These are phyloP conservation scores for Heliconius hewitsoni DNA, from an alignment of 1,140 invertebrate species.

Conservation along the genomic window DNA sequence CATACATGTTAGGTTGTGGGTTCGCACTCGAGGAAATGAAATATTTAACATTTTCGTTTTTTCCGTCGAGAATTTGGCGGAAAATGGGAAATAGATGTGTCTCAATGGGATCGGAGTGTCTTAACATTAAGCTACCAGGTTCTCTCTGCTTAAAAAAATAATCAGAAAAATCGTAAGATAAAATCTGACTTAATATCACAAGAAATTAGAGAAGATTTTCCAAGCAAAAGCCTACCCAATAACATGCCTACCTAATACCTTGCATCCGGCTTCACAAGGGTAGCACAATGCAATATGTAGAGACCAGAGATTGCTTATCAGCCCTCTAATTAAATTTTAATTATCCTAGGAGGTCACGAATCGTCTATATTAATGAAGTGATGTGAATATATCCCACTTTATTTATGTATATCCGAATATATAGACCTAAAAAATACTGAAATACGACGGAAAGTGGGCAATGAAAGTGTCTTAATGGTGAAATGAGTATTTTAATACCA, in stretches of 20 bases:
- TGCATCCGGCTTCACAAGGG: slow-evolving; percentile 8
- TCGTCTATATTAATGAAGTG: slow-evolving; percentile 24
- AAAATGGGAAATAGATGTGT: no score
- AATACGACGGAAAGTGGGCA: no score
- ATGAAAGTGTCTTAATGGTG: no score
- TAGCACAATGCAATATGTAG: slow-evolving; percentile 34
- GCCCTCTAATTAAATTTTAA: slow-evolving; percentile 31
- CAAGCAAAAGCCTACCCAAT: not conserved
- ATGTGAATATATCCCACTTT: not conserved
- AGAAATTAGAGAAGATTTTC: not conserved
- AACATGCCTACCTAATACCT: slow-evolving; percentile 2
- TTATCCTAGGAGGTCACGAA: slow-evolving; percentile 28
- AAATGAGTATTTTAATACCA: not conserved
- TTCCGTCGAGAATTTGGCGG: no score
- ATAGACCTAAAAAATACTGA: no score
- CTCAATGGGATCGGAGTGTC: not conserved
- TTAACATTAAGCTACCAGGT: not conserved
- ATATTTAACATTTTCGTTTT: no score
- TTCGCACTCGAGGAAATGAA: not conserved
- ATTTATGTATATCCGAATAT: not conserved
- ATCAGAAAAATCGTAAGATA: not conserved
- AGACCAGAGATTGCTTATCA: slow-evolving; percentile 25
- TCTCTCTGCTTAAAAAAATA: not conserved
- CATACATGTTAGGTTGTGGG: not conserved
- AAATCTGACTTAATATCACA: not conserved